Evolutionary conservation across 2,888 invertebrate genomes (phyloP).

Genomic region (Aquatica leii): DNA sequence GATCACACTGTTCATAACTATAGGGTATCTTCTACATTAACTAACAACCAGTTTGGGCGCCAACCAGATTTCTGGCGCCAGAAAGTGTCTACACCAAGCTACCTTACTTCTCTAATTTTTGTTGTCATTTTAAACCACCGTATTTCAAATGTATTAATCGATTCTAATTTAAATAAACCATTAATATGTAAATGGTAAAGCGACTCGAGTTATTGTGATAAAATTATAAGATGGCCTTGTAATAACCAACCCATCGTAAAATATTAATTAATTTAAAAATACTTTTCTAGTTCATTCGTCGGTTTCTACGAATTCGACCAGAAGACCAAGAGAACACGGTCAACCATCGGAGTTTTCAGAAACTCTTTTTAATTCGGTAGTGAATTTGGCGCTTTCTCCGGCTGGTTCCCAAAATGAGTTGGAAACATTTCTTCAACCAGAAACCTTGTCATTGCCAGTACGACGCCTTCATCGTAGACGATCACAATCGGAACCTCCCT

Average conservation of each 20-base stretch:
- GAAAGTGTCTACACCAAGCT: constrained; percentile 20
- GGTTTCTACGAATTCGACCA: background rate
- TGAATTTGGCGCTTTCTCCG: constrained; percentile 41
- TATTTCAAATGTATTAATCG: constrained; percentile 8
- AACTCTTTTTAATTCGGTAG: constrained; percentile 24
- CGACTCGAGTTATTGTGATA: constrained; percentile 30
- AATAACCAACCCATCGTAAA: constrained; percentile 31
- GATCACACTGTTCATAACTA: constrained; percentile 14
- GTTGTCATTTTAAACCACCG: constrained; percentile 20
- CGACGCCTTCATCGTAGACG: constrained; percentile 43
- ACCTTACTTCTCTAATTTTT: constrained; percentile 30
- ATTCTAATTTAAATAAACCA: background rate
- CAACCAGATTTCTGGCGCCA: constrained; percentile 32
- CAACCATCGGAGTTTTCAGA: constrained; percentile 18
- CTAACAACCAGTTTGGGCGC: constrained; percentile 31
- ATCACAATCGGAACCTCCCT: constrained; percentile 48
- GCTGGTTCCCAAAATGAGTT: constrained; percentile 34
- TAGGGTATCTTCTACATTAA: constrained; percentile 12
- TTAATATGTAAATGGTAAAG: constrained; percentile 7
- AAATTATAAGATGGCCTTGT: constrained; percentile 39
- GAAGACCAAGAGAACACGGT: background rate
- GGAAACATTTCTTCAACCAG: constrained; percentile 23
- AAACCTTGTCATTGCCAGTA: constrained; percentile 40
- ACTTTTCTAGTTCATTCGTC: constrained; percentile 1
- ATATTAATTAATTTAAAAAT: background rate